These are phyloP conservation scores for Caenorhabditis becei DNA, from an alignment of 2,888 invertebrate genomes.

Conservation along the genomic window DNA sequence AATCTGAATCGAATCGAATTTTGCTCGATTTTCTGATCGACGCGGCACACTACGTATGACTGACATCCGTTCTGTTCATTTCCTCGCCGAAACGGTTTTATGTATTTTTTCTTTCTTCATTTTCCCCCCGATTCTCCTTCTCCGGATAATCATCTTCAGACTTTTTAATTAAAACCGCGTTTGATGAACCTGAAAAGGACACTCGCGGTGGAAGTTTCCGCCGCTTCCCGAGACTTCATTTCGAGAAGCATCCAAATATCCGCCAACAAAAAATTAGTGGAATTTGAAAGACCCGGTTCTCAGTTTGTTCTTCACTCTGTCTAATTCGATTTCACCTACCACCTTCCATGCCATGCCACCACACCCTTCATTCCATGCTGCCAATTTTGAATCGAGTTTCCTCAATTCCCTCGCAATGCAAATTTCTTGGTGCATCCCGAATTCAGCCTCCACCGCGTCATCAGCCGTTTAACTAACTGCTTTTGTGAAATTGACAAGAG, in stretches of 20 bases:
- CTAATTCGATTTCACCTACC: constrained; percentile 33
- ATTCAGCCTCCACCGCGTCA: background rate
- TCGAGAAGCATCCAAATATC: background rate
- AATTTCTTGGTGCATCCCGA: constrained; percentile 13
- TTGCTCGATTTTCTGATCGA: too few species aligned
- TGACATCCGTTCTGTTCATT: constrained; percentile 47
- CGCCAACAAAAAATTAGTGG: constrained; percentile 29
- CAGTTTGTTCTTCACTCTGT: constrained; percentile 7
- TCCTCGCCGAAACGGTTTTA: constrained; percentile 38
- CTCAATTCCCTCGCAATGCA: constrained; percentile 17
- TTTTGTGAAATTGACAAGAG: background rate
- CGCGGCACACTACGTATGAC: too few species aligned
- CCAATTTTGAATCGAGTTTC: constrained; percentile 24
- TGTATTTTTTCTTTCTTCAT: constrained; percentile 26
- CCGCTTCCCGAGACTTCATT: background rate
- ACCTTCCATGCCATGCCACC: constrained; percentile 18
- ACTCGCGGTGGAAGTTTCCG: background rate
- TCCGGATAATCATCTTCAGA: constrained; percentile 34
- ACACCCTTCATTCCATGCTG: constrained; percentile 25
- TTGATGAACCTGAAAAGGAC: background rate
- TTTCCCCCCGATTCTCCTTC: constrained; percentile 12
- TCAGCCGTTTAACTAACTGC: constrained; percentile 1
- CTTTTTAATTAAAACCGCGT: constrained; percentile 33
- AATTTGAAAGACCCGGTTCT: constrained; percentile 49
- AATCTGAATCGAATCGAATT: too few species aligned